These are phyloP conservation scores for Timandra comae DNA, from an alignment of 2,888 invertebrate species.

Conservation along the genomic window DNA sequence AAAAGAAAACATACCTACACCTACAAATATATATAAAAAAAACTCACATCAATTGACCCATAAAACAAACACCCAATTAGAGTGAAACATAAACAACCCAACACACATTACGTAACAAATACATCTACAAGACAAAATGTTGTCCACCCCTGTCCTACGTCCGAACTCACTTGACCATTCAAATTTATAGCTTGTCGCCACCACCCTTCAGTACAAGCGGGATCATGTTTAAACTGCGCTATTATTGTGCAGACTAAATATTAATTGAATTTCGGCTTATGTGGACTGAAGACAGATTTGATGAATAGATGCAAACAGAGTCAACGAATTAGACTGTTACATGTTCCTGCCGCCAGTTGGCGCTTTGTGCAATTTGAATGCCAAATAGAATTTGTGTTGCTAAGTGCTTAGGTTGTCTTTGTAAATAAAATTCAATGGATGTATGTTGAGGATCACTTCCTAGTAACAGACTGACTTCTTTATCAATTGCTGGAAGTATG, in stretches of 20 bases:
- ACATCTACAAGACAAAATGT: constrained; percentile 26
- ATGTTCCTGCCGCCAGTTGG: no score
- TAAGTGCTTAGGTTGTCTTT: no score
- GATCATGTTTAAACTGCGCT: constrained; percentile 10
- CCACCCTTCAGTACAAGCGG: constrained; percentile 21
- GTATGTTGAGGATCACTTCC: no score
- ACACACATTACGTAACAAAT: background rate
- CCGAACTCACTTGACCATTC: constrained; percentile 64
- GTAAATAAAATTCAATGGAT: no score
- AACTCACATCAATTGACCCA: no score
- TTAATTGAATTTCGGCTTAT: constrained; percentile 16
- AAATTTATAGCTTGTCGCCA: constrained; percentile 64
- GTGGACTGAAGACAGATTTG: constrained; percentile 4
- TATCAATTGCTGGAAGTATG: no score
- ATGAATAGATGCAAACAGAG: constrained; percentile 3
- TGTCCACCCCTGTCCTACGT: constrained; percentile 36
- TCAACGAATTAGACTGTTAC: no score
- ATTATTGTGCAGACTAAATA: constrained; percentile 11
- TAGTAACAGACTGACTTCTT: no score
- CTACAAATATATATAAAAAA: no score
- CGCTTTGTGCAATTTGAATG: no score
- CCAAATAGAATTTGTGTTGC: no score
- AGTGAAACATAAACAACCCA: background rate
- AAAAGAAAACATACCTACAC: no score
- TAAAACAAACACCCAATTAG: background rate